phyloP scores from a whole-genome alignment of 2,888 invertebrate genomes.

The Tineola bisselliella region DNA sequence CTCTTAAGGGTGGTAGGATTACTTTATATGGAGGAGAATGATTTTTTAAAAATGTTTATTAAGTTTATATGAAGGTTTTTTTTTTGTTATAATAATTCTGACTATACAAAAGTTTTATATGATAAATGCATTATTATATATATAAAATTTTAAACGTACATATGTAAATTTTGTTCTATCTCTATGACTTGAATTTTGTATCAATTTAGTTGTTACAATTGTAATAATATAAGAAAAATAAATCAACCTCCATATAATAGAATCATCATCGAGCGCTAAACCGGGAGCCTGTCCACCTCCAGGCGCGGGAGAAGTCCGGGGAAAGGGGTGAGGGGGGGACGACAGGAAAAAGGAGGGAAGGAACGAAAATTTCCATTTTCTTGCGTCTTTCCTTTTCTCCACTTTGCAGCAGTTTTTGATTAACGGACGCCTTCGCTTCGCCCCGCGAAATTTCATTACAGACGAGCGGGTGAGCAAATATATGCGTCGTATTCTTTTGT shows the following conservation, averaged over 20 bases:
- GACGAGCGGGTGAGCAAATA: background rate
- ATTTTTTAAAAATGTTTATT: constrained; percentile 17
- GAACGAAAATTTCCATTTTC: constrained; percentile 69
- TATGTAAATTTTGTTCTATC: no score
- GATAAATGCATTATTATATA: no score
- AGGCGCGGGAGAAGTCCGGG: constrained; percentile 19
- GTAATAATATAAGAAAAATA: background rate
- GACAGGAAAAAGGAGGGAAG: constrained; percentile 68
- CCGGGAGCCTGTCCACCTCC: constrained; percentile 46
- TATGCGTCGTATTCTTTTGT: constrained; percentile 46
- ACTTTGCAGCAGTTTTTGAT: constrained; percentile 64
- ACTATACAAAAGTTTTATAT: no score
- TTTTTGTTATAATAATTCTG: no score
- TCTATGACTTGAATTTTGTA: no score
- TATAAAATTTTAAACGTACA: no score
- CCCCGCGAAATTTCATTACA: constrained; percentile 57
- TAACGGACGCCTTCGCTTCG: constrained; percentile 49
- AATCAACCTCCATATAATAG: background rate
- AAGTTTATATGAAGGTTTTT: background rate
- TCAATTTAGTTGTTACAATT: no score
- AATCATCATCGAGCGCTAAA: constrained; percentile 20
- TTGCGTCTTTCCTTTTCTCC: constrained; percentile 56
- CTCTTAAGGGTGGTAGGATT: constrained; percentile 20
- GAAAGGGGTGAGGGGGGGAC: constrained; percentile 28
- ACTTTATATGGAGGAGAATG: constrained; percentile 29